phyloP scores from a whole-genome alignment of 2,113 vertebrate species.

The Danionella cerebrum region DNA sequence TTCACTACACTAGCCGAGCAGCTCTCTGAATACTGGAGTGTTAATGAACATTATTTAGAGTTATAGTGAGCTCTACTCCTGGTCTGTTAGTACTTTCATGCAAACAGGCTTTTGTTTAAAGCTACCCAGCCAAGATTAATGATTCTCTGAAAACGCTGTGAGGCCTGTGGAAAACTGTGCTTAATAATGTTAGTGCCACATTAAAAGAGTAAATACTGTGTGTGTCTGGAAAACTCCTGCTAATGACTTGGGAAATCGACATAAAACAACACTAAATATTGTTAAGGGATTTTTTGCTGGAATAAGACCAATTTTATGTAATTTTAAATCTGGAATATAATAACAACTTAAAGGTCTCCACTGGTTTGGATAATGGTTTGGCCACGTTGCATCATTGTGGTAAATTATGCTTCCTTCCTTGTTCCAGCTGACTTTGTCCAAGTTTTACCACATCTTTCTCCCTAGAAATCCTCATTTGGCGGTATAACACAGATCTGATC shows the following conservation, averaged over 20 bases:
- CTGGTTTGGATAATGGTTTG: too few species aligned
- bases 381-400: too few species aligned
- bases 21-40: background rate
- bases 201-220: background rate
- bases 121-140: background rate
- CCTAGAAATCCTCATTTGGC: too few species aligned
- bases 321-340: too few species aligned
- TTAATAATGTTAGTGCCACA: background rate
- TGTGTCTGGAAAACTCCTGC: background rate
- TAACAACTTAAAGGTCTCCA: too few species aligned
- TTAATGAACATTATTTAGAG: background rate
- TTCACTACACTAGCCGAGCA: background rate
- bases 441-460: too few species aligned
- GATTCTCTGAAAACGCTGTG: background rate
- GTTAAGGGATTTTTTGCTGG: background rate
- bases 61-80: background rate
- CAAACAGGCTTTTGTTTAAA: background rate
- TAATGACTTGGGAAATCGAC: background rate
- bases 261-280: background rate
- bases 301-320: too few species aligned
- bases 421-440: too few species aligned
- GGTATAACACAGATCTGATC: too few species aligned
- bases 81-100: background rate
- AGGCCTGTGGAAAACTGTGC: background rate
- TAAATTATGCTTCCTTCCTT: too few species aligned